A percentile compares a stretch with the other conserved stretches of the same genome.
phyloP scores from a whole-genome alignment of 2,113 vertebrate species.

The Nycticorax nycticorax region DNA sequence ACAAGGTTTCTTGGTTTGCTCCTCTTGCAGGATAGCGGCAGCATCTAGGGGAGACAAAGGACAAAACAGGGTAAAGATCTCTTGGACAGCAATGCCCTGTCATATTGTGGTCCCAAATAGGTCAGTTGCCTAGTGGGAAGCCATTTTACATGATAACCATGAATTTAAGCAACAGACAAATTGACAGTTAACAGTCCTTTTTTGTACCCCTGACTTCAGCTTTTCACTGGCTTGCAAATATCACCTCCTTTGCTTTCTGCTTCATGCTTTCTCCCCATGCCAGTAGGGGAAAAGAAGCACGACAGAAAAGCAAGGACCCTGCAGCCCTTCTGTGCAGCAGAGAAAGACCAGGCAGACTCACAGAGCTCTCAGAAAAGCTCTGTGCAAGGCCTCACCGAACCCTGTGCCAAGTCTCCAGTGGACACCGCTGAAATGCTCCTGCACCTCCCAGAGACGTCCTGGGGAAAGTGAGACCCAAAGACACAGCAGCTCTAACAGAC shows the following conservation, averaged over 20 bases:
- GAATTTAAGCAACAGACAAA: background rate
- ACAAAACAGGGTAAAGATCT: background rate
- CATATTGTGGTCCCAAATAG: accelerated
- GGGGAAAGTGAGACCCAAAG: background rate
- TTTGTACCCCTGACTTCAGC: background rate
- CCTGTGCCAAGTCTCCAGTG: background rate
- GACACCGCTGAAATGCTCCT: background rate
- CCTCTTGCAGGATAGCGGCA: conserved; percentile 78
- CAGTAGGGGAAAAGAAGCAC: background rate
- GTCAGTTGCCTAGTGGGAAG: background rate
- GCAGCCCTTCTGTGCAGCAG: background rate
- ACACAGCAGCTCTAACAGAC: background rate
- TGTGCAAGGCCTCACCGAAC: background rate
- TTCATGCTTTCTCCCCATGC: background rate
- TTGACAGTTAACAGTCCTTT: background rate
- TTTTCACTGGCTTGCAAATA: background rate
- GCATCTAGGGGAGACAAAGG: conserved; percentile 60
- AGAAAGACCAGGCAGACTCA: background rate
- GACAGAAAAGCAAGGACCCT: background rate
- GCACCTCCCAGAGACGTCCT: accelerated
- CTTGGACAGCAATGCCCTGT: background rate
- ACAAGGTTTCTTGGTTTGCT: conserved; percentile 81
- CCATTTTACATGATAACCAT: background rate
- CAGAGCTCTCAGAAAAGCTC: background rate
- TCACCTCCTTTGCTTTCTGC: background rate